Evolutionary conservation across 2,113 vertebrate genomes (phyloP).

Genomic region (Phocoena sinus): DNA sequence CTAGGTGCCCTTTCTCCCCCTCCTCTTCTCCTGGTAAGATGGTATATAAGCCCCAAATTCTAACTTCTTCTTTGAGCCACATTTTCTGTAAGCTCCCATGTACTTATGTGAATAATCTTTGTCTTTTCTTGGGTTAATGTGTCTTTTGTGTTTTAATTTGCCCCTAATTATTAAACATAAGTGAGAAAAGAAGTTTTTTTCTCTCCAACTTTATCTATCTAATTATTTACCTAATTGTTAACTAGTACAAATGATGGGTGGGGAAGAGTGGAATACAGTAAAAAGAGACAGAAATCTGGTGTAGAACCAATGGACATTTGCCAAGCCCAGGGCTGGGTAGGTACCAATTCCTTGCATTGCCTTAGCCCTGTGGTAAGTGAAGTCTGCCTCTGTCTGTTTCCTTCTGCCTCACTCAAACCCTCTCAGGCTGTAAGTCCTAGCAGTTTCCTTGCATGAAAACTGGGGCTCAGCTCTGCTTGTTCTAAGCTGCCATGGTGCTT

Average conservation of each 20-base stretch:
- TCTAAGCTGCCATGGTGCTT: not conserved
- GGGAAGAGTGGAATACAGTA: not conserved
- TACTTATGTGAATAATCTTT: not conserved
- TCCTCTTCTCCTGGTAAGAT: not conserved
- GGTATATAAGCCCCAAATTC: not conserved
- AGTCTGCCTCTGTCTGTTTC: not conserved
- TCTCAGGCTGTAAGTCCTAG: conserved; percentile 42
- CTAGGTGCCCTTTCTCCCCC: not conserved
- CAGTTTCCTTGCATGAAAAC: conserved; percentile 1
- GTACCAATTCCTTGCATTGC: not conserved
- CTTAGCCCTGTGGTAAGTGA: not conserved
- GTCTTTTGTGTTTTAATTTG: not conserved
- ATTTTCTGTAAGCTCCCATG: not conserved
- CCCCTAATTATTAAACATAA: not conserved
- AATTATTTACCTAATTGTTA: not conserved
- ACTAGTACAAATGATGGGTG: not conserved
- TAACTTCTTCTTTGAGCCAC: not conserved
- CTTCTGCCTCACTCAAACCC: not conserved
- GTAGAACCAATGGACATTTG: not conserved
- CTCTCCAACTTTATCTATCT: not conserved
- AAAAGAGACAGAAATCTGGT: not conserved
- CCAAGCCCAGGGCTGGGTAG: not conserved
- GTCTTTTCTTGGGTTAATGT: not conserved
- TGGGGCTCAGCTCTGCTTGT: not conserved
- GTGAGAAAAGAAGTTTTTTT: not conserved